Evolutionary conservation across 2,113 vertebrate genomes (phyloP).

Genomic region (Morone chrysops): DNA sequence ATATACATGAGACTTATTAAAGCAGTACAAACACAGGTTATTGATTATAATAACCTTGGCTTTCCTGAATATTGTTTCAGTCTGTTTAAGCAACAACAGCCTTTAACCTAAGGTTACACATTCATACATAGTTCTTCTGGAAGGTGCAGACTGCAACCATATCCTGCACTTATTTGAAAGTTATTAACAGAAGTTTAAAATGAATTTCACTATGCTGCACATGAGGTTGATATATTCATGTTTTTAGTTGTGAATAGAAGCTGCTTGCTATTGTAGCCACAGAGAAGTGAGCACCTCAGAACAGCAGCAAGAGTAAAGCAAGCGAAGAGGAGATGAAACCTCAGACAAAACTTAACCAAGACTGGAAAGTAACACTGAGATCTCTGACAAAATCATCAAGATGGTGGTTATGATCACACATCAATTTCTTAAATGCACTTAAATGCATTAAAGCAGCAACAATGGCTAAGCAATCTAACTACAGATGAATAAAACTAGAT

Average conservation of each 20-base stretch:
- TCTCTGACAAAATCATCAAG: background rate
- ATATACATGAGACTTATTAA: conserved; percentile 20
- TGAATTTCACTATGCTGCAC: background rate
- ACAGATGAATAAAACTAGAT: background rate
- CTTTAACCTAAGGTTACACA: background rate
- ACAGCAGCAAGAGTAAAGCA: conserved; percentile 16
- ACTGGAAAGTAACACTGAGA: background rate
- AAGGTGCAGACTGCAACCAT: background rate
- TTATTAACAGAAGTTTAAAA: background rate
- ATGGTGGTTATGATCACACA: background rate
- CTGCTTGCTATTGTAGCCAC: conserved; percentile 8
- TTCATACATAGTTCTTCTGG: background rate
- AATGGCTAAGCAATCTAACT: background rate
- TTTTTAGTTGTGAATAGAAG: background rate
- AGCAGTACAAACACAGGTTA: background rate
- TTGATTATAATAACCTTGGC: background rate
- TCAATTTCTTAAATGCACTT: background rate
- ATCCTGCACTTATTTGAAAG: background rate
- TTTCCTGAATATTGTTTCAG: background rate
- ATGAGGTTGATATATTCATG: background rate
- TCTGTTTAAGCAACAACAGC: background rate
- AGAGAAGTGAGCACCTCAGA: background rate
- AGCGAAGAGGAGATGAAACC: conserved; percentile 13
- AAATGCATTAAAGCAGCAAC: background rate
- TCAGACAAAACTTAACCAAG: background rate